A percentile compares a stretch with the other conserved stretches of the same genome.
Evolutionary conservation across 2,113 vertebrate genomes (phyloP).

Genomic region (Propithecus coquereli): DNA sequence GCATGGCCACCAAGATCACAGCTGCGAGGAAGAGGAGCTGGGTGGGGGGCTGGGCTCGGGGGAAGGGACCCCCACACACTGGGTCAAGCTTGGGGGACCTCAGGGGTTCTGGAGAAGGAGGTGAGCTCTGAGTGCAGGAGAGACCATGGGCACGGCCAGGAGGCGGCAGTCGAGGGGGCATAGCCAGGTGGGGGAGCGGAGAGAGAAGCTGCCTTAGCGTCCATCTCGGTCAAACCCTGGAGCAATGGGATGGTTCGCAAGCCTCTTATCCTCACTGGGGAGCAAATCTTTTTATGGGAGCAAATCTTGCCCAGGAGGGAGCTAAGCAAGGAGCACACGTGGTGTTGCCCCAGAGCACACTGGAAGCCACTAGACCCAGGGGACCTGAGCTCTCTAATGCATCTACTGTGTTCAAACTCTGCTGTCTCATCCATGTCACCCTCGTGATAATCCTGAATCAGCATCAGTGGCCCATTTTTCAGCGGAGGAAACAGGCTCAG

Average conservation of each 20-base stretch:
- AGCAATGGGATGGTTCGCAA: accelerated
- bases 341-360: not conserved
- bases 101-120: not conserved
- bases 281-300: not conserved
- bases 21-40: not conserved
- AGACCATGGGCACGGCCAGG: not conserved
- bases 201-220: not conserved
- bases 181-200: no score
- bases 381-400: no score
- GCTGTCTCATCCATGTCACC: accelerated
- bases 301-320: not conserved
- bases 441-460: accelerated
- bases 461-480: not conserved
- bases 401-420: not conserved
- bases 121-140: not conserved
- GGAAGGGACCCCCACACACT: no score
- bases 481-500: not conserved
- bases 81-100: not conserved
- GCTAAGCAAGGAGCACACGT: no score
- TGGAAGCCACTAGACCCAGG: not conserved
- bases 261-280: not conserved
- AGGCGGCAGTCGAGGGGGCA: not conserved
- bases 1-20: accelerated
- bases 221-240: not conserved
- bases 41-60: no score